These are phyloP conservation scores for Nycteola revayana DNA, from an alignment of 2,888 invertebrate species.

Conservation along the genomic window DNA sequence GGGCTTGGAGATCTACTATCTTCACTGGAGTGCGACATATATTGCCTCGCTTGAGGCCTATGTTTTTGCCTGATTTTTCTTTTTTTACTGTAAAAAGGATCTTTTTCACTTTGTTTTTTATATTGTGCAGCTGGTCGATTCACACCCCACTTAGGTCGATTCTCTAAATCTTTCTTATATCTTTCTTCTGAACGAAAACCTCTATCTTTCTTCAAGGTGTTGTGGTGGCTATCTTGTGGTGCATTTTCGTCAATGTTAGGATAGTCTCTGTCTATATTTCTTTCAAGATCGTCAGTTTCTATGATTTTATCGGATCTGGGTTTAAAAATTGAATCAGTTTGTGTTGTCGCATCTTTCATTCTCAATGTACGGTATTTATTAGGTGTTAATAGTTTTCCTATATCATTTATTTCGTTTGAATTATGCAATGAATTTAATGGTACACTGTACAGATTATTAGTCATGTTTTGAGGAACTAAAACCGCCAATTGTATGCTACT, in stretches of 20 bases:
- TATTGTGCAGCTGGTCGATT: constrained; percentile 91
- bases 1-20: constrained; percentile 84
- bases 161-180: constrained; percentile 81
- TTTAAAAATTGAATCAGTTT: constrained; percentile 80
- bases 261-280: constrained; percentile 77
- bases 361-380: constrained; percentile 72
- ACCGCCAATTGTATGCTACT: constrained; percentile 83
- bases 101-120: constrained; percentile 94
- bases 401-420: constrained; percentile 53
- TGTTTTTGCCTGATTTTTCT: constrained; percentile 85
- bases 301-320: constrained; percentile 51
- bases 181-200: constrained; percentile 79
- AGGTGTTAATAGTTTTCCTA: constrained; percentile 65
- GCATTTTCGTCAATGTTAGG: constrained; percentile 76
- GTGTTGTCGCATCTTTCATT: constrained; percentile 85
- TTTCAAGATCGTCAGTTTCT: constrained; percentile 60
- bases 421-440: constrained; percentile 67
- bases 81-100: constrained; percentile 90
- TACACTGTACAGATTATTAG: constrained; percentile 66
- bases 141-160: constrained; percentile 88
- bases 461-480: constrained; percentile 77
- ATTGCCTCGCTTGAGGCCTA: constrained; percentile 80
- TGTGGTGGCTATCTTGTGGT: constrained; percentile 73
- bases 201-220: constrained; percentile 75
- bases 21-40: constrained; percentile 83